Percentiles rank a stretch among this genome's conserved stretches.
Conservation (phyloP, 1,140 invertebrate genomes). For the Conus betulinus region DNA sequence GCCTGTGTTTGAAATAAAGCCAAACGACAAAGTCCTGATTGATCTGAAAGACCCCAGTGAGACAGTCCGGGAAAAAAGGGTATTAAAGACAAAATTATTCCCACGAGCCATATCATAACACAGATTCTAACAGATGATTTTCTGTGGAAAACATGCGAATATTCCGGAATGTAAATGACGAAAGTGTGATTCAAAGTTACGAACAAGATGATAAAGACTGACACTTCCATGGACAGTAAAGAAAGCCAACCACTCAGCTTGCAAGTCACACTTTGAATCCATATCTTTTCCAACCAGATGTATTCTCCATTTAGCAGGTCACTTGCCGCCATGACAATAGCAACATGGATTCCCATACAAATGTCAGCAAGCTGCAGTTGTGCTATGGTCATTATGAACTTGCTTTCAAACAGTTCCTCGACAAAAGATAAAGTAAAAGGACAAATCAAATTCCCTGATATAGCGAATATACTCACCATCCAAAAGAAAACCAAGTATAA, state of each 20-base stretch:
- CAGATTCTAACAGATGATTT: neutral
- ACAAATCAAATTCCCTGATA: constrained; percentile 48
- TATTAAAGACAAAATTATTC: neutral
- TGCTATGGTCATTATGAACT: constrained; percentile 53
- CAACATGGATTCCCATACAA: constrained; percentile 47
- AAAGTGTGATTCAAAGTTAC: constrained; percentile 49
- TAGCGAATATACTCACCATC: constrained; percentile 41
- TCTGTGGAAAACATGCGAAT: constrained; percentile 20
- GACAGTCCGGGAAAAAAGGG: constrained; percentile 18
- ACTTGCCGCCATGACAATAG: constrained; percentile 54
- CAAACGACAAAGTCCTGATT: neutral
- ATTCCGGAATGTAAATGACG: constrained; percentile 57
- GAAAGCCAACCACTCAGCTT: neutral
- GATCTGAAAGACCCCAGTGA: constrained; percentile 20
- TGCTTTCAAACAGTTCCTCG: neutral
- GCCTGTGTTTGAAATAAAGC: neutral
- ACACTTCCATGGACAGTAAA: constrained; percentile 52
- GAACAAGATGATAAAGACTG: constrained; percentile 52
- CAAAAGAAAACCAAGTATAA: constrained; percentile 33
- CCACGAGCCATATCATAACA: neutral
- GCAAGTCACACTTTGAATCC: neutral
- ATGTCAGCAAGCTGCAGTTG: constrained; percentile 62
- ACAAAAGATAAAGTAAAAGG: constrained; percentile 29
- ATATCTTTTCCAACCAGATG: neutral
- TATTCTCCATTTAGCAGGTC: constrained; percentile 35